These are phyloP conservation scores for Drosophila affinis DNA, from an alignment of 2,888 invertebrate species.

Conservation along the genomic window DNA sequence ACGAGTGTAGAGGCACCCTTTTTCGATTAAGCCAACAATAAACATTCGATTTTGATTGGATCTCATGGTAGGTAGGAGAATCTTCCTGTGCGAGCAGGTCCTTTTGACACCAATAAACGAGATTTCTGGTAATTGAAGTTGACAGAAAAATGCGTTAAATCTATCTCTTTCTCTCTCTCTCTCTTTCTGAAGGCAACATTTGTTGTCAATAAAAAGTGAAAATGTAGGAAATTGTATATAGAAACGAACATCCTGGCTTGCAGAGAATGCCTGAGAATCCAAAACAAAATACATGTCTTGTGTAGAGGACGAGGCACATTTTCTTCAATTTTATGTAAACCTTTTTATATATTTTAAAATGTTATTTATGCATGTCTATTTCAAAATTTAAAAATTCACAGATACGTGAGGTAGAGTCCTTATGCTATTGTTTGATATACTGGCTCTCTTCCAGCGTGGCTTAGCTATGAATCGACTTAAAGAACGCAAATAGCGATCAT, in stretches of 20 bases:
- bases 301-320: background rate
- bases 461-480: too few species aligned
- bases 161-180: background rate
- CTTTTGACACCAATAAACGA: slow-evolving; percentile 7
- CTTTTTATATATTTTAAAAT: too few species aligned
- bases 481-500: too few species aligned
- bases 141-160: slow-evolving; percentile 1
- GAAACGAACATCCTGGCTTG: background rate
- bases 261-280: background rate
- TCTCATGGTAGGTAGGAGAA: background rate
- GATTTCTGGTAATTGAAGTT: slow-evolving; percentile 37
- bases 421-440: too few species aligned
- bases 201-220: background rate
- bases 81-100: slow-evolving; percentile 6
- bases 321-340: too few species aligned
- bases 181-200: background rate
- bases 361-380: too few species aligned
- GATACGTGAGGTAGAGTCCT: too few species aligned
- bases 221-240: background rate
- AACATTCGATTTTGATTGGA: slow-evolving; percentile 49
- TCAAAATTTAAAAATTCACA: too few species aligned
- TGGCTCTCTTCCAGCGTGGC: too few species aligned
- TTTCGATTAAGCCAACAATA: slow-evolving; percentile 44
- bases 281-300: background rate
- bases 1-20: slow-evolving; percentile 2